These are phyloP conservation scores for Oryzaephilus surinamensis DNA, from an alignment of 1,140 invertebrate genomes.

Conservation along the genomic window DNA sequence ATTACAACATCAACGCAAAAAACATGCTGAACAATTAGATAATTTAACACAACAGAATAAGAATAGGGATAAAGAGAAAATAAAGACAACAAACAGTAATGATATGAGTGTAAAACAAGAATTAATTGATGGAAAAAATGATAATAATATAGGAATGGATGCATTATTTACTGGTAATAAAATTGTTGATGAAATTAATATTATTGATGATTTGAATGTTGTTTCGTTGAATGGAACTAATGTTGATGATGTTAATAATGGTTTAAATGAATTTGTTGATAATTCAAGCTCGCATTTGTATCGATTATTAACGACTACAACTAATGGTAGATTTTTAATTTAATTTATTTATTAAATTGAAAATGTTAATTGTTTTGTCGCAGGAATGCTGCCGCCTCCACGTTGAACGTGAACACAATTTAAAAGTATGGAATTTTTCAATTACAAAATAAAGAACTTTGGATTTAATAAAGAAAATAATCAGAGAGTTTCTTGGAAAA, in stretches of 20 bases:
- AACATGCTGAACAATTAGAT: slow-evolving; percentile 40
- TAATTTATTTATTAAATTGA: slow-evolving; percentile 6
- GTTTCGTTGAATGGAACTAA: slow-evolving; percentile 17
- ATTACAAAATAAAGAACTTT: too few relatives aligned
- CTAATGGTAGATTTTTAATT: slow-evolving; percentile 19
- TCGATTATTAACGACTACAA: slow-evolving; percentile 25
- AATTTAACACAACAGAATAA: background rate
- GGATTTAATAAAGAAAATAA: too few relatives aligned
- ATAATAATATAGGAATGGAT: slow-evolving; percentile 15
- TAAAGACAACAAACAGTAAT: background rate
- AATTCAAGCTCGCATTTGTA: slow-evolving; percentile 23
- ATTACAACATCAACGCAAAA: slow-evolving; percentile 69
- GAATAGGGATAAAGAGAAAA: slow-evolving; percentile 7
- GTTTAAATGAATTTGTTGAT: slow-evolving; percentile 15
- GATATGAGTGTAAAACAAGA: slow-evolving; percentile 1
- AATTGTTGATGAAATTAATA: slow-evolving; percentile 17
- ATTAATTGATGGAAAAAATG: slow-evolving; percentile 3
- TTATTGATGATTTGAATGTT: slow-evolving; percentile 25
- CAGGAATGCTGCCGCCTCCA: slow-evolving; percentile 25
- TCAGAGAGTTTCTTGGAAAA: too few relatives aligned
- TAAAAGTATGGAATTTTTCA: too few relatives aligned
- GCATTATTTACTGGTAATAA: slow-evolving; percentile 11
- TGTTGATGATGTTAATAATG: slow-evolving; percentile 17
- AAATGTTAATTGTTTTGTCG: too few relatives aligned
- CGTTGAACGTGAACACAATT: too few relatives aligned